A percentile compares a stretch with the other conserved stretches of the same genome.
Evolutionary conservation across 1,140 invertebrate genomes (phyloP).

Genomic region (Panagrolaimus sp.): DNA sequence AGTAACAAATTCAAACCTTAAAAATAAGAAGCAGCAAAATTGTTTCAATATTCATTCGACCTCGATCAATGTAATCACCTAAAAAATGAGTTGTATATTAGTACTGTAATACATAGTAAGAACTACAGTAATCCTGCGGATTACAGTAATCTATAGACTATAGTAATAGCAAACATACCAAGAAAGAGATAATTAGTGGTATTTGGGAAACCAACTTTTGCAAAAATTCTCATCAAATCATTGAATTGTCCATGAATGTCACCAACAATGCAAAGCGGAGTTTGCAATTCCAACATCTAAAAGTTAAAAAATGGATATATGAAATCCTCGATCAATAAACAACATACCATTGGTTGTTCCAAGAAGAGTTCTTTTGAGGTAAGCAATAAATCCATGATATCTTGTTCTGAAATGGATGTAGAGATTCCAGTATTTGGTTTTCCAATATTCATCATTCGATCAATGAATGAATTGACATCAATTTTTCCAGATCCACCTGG

Average conservation of each 20-base stretch:
- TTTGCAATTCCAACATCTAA: constrained; percentile 17
- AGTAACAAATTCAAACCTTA: constrained; percentile 65
- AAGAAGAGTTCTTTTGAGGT: constrained; percentile 62
- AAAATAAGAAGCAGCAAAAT: constrained; percentile 76
- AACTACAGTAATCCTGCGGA: no score
- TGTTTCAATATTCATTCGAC: constrained; percentile 60
- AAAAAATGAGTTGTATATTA: no score
- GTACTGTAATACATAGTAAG: no score
- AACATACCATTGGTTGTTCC: constrained; percentile 65
- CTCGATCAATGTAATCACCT: constrained; percentile 61
- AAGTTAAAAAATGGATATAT: no score
- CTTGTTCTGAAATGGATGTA: constrained; percentile 8
- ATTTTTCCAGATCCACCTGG: no score
- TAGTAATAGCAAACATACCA: background rate
- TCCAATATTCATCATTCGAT: constrained; percentile 19
- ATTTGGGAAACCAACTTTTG: constrained; percentile 45
- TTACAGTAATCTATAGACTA: no score
- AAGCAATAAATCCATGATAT: constrained; percentile 45
- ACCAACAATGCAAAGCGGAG: constrained; percentile 22
- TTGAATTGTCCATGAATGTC: constrained; percentile 47
- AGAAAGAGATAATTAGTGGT: constrained; percentile 63
- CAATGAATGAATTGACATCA: constrained; percentile 12
- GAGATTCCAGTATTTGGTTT: constrained; percentile 11
- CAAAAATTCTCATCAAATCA: constrained; percentile 43
- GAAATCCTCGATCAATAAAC: constrained; percentile 61